A percentile compares a stretch with the other conserved stretches of the same genome.
Evolutionary conservation across 2,113 vertebrate genomes (phyloP).

Genomic region (Uria lomvia): DNA sequence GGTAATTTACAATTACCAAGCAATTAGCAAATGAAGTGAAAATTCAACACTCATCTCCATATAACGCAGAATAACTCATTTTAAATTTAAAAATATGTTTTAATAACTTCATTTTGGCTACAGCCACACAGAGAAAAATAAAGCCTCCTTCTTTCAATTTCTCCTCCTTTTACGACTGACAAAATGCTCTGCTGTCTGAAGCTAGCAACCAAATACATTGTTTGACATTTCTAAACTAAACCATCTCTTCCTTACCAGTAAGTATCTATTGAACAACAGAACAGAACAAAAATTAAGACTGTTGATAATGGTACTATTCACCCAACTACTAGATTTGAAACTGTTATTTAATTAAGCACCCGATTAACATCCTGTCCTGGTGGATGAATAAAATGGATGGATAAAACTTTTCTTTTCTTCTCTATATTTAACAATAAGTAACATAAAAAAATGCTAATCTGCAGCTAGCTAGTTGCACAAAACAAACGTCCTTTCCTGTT

Average conservation of each 20-base stretch:
- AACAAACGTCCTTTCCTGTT: slow-evolving; percentile 7
- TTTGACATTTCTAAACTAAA: background rate
- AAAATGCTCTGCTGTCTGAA: background rate
- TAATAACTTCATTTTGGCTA: slow-evolving; percentile 35
- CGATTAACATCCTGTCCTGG: background rate
- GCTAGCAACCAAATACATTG: background rate
- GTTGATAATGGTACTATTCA: background rate
- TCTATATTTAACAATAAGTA: slow-evolving; percentile 1
- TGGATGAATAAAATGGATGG: background rate
- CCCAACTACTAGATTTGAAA: background rate
- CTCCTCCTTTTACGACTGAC: background rate
- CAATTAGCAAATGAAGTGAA: slow-evolving; percentile 57
- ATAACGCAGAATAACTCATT: slow-evolving; percentile 19
- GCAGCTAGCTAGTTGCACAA: background rate
- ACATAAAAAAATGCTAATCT: background rate
- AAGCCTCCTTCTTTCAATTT: background rate
- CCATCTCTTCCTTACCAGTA: background rate
- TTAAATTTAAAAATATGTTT: slow-evolving; percentile 49
- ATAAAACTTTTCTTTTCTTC: background rate
- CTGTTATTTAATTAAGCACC: background rate
- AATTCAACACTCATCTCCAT: slow-evolving; percentile 41
- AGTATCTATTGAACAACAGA: background rate
- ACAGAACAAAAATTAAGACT: background rate
- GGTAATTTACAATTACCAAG: slow-evolving; percentile 44
- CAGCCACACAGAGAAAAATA: background rate